Evolutionary conservation across 2,797 vertebrate species (phyloP).

Genomic region (Arctocebus calabarensis): DNA sequence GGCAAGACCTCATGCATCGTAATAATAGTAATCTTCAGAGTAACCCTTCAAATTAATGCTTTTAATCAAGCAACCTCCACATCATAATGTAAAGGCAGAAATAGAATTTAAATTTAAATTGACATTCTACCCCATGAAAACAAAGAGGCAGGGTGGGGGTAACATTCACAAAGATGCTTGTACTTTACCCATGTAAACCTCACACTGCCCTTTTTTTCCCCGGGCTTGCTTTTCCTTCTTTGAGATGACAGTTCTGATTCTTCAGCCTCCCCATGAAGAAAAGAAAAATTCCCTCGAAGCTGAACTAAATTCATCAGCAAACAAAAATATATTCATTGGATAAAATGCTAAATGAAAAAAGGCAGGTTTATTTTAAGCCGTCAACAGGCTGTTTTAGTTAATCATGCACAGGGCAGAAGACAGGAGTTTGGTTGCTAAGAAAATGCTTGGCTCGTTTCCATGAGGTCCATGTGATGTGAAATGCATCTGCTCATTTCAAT

Average conservation of each 20-base stretch:
- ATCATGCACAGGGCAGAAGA: constrained; percentile 81
- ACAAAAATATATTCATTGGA: constrained; percentile 82
- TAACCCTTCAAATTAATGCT: constrained; percentile 63
- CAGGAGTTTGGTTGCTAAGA: constrained; percentile 88
- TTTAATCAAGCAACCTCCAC: constrained; percentile 70
- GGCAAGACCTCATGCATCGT: background rate
- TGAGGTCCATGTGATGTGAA: constrained; percentile 81
- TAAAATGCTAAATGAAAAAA: constrained; percentile 87
- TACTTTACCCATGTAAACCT: constrained; percentile 67
- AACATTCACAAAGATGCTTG: constrained; percentile 64
- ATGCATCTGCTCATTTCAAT: constrained; percentile 86
- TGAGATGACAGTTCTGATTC: constrained; percentile 75
- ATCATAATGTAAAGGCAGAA: constrained; percentile 50
- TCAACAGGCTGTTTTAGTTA: constrained; percentile 87
- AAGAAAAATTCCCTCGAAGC: constrained; percentile 83
- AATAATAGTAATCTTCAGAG: constrained; percentile 52
- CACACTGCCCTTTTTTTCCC: constrained; percentile 66
- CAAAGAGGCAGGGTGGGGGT: background rate
- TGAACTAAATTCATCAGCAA: constrained; percentile 85
- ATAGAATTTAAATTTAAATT: constrained; percentile 63
- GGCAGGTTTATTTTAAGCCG: constrained; percentile 88
- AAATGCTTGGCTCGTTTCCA: constrained; percentile 87
- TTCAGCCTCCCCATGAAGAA: constrained; percentile 82
- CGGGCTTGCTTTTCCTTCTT: constrained; percentile 79
- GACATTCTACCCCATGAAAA: constrained; percentile 39